Conservation (phyloP, 1,140 invertebrate species). For the Drosophila mojavensis region DNA sequence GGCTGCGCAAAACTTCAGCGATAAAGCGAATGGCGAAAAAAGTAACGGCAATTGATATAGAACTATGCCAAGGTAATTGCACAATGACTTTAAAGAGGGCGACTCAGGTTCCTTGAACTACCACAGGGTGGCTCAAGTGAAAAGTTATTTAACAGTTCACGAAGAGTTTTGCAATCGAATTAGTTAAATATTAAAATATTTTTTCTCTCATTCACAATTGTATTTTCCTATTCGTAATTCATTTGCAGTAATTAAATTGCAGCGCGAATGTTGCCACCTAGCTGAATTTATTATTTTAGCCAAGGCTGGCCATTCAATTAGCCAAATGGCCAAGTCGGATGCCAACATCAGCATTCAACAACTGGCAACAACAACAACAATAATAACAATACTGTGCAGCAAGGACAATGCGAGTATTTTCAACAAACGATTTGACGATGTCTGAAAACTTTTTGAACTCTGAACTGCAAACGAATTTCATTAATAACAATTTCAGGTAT, state of each 20-base stretch:
- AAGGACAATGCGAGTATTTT: constrained; percentile 19
- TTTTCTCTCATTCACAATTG: too few species aligned
- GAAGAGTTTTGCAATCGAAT: constrained; percentile 1
- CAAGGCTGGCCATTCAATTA: constrained; percentile 35
- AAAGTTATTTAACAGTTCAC: not conserved
- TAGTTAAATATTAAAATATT: too few species aligned
- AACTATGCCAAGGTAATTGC: constrained; percentile 66
- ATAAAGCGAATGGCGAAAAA: constrained; percentile 57
- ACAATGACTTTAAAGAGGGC: constrained; percentile 16
- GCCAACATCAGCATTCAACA: not conserved
- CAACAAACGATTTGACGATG: constrained; percentile 16
- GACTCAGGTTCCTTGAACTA: constrained; percentile 23
- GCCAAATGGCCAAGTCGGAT: constrained; percentile 20
- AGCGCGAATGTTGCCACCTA: not conserved
- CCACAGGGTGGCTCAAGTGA: constrained; percentile 2
- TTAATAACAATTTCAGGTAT: constrained; percentile 2
- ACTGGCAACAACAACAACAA: constrained; percentile 14
- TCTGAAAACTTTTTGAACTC: constrained; percentile 18
- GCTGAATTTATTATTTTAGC: not conserved
- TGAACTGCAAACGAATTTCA: constrained; percentile 14
- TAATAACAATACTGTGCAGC: constrained; percentile 2
- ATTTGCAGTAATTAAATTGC: not conserved
- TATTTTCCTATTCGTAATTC: too few species aligned
- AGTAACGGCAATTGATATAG: constrained; percentile 9
- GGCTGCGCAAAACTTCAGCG: constrained; percentile 56